Percentiles rank a stretch among this genome's conserved stretches.
Evolutionary conservation across 2,888 invertebrate species (phyloP).

Genomic region (Drosophila lutescens): DNA sequence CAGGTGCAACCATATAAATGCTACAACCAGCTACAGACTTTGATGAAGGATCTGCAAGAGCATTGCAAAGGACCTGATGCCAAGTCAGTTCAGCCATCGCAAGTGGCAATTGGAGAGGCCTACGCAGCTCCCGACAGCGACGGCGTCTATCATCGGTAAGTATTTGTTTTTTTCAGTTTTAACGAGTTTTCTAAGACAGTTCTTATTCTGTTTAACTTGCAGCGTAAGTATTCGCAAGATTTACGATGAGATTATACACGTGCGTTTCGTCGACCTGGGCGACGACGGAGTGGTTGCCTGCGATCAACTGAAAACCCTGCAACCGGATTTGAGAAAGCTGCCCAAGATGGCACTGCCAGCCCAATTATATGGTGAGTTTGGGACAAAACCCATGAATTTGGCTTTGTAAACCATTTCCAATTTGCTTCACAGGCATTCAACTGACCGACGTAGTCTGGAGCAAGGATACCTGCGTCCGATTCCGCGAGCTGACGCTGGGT

Average conservation of each 20-base stretch:
- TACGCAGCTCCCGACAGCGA: conserved; percentile 87
- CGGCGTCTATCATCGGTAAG: conserved; percentile 90
- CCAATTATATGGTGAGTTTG: conserved; percentile 86
- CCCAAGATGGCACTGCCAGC: conserved; percentile 89
- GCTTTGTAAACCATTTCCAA: no score
- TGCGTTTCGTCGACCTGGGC: conserved; percentile 88
- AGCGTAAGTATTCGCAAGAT: conserved; percentile 86
- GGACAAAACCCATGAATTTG: no score
- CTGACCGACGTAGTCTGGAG: conserved; percentile 85
- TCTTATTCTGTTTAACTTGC: background rate
- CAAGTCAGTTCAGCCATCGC: conserved; percentile 82
- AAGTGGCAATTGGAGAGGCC: conserved; percentile 86
- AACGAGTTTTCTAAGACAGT: no score
- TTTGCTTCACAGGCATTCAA: conserved; percentile 84
- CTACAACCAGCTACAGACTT: conserved; percentile 84
- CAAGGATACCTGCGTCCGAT: conserved; percentile 89
- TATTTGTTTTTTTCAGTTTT: background rate
- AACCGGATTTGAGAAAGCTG: conserved; percentile 86
- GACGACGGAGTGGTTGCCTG: conserved; percentile 86
- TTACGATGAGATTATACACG: conserved; percentile 86
- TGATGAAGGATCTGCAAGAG: conserved; percentile 89
- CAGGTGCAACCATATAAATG: conserved; percentile 86
- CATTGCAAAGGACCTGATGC: conserved; percentile 86
- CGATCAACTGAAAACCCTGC: conserved; percentile 86
- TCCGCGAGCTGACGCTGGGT: conserved; percentile 89